A percentile compares a stretch with the other conserved stretches of the same genome.
These are phyloP conservation scores for Odontamblyopus lacepedii DNA, from an alignment of 2,797 vertebrate genomes.

Conservation along the genomic window DNA sequence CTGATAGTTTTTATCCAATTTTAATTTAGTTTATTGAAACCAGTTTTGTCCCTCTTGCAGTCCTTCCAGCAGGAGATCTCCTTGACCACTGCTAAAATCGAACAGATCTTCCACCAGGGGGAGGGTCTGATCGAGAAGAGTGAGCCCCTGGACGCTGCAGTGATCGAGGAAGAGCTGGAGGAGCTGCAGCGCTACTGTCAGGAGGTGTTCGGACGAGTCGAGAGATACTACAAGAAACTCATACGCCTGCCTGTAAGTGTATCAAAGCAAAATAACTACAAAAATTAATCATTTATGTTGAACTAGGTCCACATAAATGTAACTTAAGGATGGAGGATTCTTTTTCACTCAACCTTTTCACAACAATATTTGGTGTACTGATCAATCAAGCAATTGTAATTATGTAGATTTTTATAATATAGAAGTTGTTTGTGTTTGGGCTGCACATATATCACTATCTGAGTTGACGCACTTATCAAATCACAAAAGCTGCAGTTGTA, in stretches of 20 bases:
- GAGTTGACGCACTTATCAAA: too few relatives aligned
- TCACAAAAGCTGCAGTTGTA: too few relatives aligned
- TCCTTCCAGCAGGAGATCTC: conserved; percentile 98
- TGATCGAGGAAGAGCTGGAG: conserved; percentile 96
- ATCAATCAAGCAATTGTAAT: too few relatives aligned
- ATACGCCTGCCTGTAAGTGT: conserved; percentile 88
- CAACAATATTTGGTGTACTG: too few relatives aligned
- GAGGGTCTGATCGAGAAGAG: conserved; percentile 93
- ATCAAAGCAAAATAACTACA: neutral
- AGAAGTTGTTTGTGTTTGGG: too few relatives aligned
- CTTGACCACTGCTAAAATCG: conserved; percentile 89
- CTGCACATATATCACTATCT: too few relatives aligned
- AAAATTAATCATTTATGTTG: neutral
- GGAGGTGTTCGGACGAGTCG: conserved; percentile 95
- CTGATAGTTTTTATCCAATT: neutral
- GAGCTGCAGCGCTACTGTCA: conserved; percentile 93
- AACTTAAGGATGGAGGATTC: too few relatives aligned
- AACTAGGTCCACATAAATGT: too few relatives aligned
- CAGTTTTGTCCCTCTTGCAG: conserved; percentile 58
- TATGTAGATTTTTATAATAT: too few relatives aligned
- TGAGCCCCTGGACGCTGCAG: conserved; percentile 91
- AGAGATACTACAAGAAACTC: conserved; percentile 94
- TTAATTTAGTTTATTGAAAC: neutral
- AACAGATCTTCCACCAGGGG: conserved; percentile 90
- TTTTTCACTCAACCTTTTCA: too few relatives aligned